phyloP scores from a whole-genome alignment of 2,113 vertebrate species.

The Pardalotus punctatus region DNA sequence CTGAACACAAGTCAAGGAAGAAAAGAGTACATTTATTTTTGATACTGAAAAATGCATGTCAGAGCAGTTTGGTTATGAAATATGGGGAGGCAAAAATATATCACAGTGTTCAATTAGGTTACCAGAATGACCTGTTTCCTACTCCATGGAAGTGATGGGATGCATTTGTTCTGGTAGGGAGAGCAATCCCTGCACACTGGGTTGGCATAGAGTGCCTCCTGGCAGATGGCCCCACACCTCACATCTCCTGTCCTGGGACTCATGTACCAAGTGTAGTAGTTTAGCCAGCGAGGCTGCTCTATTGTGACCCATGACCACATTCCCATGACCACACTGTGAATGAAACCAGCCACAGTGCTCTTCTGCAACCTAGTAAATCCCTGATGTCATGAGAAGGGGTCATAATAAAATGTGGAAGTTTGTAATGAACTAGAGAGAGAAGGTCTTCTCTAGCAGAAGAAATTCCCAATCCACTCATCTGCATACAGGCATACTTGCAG shows the following conservation, averaged over 20 bases:
- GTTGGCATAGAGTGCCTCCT: fast-evolving
- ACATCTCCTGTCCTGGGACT: background rate
- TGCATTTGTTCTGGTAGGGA: background rate
- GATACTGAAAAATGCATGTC: background rate
- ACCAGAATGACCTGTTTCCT: background rate
- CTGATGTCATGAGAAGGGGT: background rate
- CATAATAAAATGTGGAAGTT: background rate
- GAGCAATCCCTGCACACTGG: background rate
- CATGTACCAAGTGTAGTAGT: fast-evolving
- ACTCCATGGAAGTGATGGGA: too few relatives aligned
- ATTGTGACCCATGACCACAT: too few relatives aligned
- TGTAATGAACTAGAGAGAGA: background rate
- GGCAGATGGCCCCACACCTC: background rate
- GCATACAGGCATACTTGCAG: background rate
- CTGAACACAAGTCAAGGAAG: background rate
- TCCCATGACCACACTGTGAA: background rate
- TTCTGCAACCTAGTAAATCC: background rate
- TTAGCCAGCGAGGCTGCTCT: fast-evolving
- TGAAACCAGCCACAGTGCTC: background rate
- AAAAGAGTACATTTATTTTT: background rate
- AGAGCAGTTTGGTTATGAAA: background rate
- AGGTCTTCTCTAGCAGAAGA: background rate
- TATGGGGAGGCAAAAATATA: background rate
- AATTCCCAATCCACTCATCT: background rate
- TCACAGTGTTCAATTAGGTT: background rate